Evolutionary conservation across 2,113 vertebrate genomes (phyloP).

Genomic region (Pipa parva): DNA sequence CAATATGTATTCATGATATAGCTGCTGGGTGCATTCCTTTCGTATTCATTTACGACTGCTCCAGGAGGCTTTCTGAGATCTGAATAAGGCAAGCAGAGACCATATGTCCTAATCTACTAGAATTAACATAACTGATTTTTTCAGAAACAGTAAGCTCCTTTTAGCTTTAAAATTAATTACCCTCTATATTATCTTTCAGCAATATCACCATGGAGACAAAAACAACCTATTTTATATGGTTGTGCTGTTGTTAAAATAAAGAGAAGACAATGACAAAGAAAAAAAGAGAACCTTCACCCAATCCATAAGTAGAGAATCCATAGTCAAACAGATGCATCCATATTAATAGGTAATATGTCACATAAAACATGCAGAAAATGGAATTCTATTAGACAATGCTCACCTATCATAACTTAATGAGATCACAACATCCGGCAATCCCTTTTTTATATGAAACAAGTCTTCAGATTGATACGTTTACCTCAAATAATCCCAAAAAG

Average conservation of each 20-base stretch:
- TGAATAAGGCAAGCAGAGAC: background rate
- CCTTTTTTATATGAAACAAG: too few relatives aligned
- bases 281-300: too few relatives aligned
- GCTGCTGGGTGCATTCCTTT: background rate
- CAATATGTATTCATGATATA: background rate
- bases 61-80: background rate
- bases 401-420: too few relatives aligned
- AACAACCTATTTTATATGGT: background rate
- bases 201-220: constrained; percentile 20
- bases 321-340: too few relatives aligned
- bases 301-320: too few relatives aligned
- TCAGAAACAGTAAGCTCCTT: background rate
- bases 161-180: constrained; percentile 30
- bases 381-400: too few relatives aligned
- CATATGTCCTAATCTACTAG: background rate
- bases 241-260: background rate
- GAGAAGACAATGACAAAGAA: background rate
- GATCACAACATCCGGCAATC: too few relatives aligned
- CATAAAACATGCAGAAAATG: too few relatives aligned
- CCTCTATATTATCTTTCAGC: constrained; percentile 10
- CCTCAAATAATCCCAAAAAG: too few relatives aligned
- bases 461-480: too few relatives aligned
- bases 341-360: too few relatives aligned
- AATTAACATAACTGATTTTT: background rate
- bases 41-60: background rate